A percentile compares a stretch with the other conserved stretches of the same genome.
Conservation (phyloP, 2,888 invertebrate genomes). For the Melanotus villosus region DNA sequence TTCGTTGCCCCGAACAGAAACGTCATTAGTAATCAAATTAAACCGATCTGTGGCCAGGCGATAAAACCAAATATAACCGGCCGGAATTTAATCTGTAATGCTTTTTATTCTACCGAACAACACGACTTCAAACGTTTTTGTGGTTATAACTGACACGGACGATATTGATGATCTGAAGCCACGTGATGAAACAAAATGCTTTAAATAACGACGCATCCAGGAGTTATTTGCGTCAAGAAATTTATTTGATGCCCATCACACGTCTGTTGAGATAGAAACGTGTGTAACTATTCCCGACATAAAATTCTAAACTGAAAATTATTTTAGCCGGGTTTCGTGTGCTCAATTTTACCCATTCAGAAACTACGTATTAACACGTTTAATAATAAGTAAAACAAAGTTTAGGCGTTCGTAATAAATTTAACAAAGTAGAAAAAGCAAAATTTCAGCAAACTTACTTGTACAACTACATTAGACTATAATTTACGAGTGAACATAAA, state of each 20-base stretch:
- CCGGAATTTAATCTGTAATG: slow-evolving; percentile 6
- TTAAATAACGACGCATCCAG: slow-evolving; percentile 31
- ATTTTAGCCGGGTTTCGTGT: too few species aligned
- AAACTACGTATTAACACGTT: too few species aligned
- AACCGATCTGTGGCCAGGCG: not conserved
- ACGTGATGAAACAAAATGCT: slow-evolving; percentile 32
- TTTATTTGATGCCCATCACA: slow-evolving; percentile 25
- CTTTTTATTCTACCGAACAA: slow-evolving; percentile 6
- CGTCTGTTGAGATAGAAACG: slow-evolving; percentile 5
- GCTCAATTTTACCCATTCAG: too few species aligned
- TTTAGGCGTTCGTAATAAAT: too few species aligned
- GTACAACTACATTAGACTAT: slow-evolving; percentile 35
- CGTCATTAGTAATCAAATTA: not conserved
- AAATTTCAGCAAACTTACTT: slow-evolving; percentile 52
- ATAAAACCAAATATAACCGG: slow-evolving; percentile 14
- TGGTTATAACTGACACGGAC: slow-evolving; percentile 28
- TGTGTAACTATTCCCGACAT: slow-evolving; percentile 23
- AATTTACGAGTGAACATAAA: slow-evolving; percentile 53
- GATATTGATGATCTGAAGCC: slow-evolving; percentile 20
- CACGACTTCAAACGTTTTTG: slow-evolving; percentile 1
- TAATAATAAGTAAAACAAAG: too few species aligned
- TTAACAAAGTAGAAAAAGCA: too few species aligned
- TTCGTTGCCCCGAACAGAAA: not conserved
- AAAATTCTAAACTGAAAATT: slow-evolving; percentile 15
- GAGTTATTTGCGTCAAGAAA: slow-evolving; percentile 35